phyloP scores from a whole-genome alignment of 2,113 vertebrate species.

The Salminus brasiliensis region DNA sequence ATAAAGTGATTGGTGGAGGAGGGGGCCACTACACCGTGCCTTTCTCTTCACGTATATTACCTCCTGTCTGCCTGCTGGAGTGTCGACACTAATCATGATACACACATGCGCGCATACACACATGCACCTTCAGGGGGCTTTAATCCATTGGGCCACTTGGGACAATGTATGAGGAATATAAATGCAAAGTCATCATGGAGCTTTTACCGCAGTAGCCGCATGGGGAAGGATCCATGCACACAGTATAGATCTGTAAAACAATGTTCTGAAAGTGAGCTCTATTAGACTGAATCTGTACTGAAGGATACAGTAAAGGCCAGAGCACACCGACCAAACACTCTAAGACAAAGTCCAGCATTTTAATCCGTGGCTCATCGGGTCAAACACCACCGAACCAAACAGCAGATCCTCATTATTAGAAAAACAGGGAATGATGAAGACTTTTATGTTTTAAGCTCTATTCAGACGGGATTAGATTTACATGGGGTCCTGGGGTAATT shows the following conservation, averaged over 20 bases:
- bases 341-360: too few species aligned
- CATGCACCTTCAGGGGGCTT: slow-evolving; percentile 27
- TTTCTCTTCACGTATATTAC: slow-evolving; percentile 58
- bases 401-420: too few species aligned
- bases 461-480: too few species aligned
- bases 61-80: slow-evolving; percentile 35
- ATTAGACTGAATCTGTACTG: background rate
- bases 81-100: slow-evolving; percentile 56
- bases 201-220: slow-evolving; percentile 32
- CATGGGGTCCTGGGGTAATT: too few species aligned
- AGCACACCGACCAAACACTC: too few species aligned
- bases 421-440: too few species aligned
- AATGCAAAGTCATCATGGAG: slow-evolving; percentile 57
- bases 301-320: background rate
- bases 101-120: slow-evolving; percentile 10
- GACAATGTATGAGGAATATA: slow-evolving; percentile 49
- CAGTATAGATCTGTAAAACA: background rate
- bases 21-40: slow-evolving; percentile 58
- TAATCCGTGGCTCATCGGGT: too few species aligned
- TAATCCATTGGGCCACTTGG: background rate
- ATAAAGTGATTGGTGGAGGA: slow-evolving; percentile 49
- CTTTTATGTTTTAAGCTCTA: too few species aligned
- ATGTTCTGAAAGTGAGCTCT: background rate
- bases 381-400: too few species aligned
- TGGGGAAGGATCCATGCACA: slow-evolving; percentile 22